These are phyloP conservation scores for Toxotes jaculatrix DNA, from an alignment of 2,113 vertebrate species.

Conservation along the genomic window DNA sequence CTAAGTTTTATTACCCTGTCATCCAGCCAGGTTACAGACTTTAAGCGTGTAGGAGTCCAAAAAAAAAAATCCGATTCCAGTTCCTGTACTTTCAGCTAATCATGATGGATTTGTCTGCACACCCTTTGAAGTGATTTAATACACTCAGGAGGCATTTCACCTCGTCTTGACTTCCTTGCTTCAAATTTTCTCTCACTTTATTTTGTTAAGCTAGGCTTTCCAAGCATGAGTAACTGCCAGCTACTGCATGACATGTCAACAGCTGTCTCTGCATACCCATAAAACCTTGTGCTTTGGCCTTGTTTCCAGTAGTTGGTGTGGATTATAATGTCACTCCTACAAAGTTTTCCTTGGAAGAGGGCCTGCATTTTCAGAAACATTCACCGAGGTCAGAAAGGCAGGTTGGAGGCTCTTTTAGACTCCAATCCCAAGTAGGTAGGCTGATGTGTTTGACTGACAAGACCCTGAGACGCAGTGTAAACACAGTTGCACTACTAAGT, in stretches of 20 bases:
- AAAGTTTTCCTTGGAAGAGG: constrained; percentile 14
- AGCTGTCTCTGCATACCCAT: constrained; percentile 16
- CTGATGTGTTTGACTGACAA: no score
- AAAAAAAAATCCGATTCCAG: constrained; percentile 64
- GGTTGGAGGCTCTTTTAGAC: no score
- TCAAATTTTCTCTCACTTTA: constrained; percentile 47
- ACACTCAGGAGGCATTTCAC: constrained; percentile 62
- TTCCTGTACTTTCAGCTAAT: constrained; percentile 49
- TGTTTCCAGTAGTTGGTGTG: constrained; percentile 28
- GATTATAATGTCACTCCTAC: constrained; percentile 31
- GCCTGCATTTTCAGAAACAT: constrained; percentile 8
- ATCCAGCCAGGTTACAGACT: constrained; percentile 52
- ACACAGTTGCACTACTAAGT: no score
- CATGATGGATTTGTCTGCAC: constrained; percentile 60
- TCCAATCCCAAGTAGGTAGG: not conserved
- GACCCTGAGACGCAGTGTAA: no score
- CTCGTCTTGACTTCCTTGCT: constrained; percentile 49
- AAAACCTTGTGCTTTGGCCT: constrained; percentile 37
- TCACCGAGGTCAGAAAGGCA: not conserved
- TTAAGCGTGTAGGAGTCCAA: constrained; percentile 38
- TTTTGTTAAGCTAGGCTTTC: constrained; percentile 53
- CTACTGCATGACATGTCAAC: constrained; percentile 41
- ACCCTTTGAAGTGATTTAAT: constrained; percentile 69
- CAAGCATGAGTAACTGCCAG: constrained; percentile 51
- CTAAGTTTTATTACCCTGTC: constrained; percentile 41